These are phyloP conservation scores for Conus betulinus DNA, from an alignment of 1,140 invertebrate species.

Conservation along the genomic window DNA sequence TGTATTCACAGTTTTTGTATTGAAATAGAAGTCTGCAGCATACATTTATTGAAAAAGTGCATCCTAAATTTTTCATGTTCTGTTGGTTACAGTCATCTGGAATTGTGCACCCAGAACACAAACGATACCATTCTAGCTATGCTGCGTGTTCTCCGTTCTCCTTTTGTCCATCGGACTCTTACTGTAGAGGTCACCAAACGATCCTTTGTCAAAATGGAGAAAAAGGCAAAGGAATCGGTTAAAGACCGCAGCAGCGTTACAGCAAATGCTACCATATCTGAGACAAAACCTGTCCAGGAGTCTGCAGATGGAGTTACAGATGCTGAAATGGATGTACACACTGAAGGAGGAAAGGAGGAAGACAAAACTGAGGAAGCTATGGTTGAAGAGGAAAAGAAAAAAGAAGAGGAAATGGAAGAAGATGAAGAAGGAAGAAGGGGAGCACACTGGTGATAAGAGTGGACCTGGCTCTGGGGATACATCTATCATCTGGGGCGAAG, in stretches of 20 bases:
- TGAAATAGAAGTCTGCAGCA: neutral
- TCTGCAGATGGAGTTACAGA: neutral
- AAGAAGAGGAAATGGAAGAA: neutral
- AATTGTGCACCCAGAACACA: conserved; percentile 23
- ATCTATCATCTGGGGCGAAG: neutral
- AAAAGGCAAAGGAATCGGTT: neutral
- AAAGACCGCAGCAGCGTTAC: neutral
- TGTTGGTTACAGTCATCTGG: conserved; percentile 12
- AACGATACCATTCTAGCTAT: conserved; percentile 17
- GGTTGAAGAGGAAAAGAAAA: neutral
- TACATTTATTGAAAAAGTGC: neutral
- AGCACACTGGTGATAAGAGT: neutral
- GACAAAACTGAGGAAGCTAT: neutral
- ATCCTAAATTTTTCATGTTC: neutral
- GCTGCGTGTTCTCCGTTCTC: conserved; percentile 25
- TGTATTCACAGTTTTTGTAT: neutral
- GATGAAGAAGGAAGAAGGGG: neutral
- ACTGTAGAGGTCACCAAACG: conserved; percentile 25
- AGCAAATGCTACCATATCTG: too few relatives aligned
- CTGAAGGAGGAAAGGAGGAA: neutral
- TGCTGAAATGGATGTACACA: neutral
- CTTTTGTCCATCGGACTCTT: conserved; percentile 14
- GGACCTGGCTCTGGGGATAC: too few relatives aligned
- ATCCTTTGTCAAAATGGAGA: neutral
- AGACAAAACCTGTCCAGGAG: too few relatives aligned